Evolutionary conservation across 2,113 vertebrate genomes (phyloP), one percentile per base, ranked within the genome.

Genomic region (Thermophis baileyi): DNA sequence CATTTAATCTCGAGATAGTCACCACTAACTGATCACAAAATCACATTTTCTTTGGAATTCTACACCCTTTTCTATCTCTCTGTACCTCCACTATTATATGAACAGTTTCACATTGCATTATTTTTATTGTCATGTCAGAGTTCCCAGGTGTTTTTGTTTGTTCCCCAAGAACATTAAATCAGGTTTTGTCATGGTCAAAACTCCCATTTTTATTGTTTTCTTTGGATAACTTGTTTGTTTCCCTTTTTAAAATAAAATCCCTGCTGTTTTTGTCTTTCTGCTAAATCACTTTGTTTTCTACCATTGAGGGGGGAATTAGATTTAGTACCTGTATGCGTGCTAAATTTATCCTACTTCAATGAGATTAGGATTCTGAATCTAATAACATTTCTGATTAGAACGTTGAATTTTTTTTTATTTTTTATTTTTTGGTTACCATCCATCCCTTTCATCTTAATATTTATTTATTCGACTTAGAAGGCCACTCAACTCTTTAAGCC

Each of bases 181-280:
- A 93, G 92, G 91, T 90, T 94, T 96, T 96, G 95, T 89, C 95
- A 74, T 49, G 93, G 95, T 96, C 86, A 87, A 91, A 94, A 94
- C 91, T 85, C 55, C 50, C 54, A 88, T 95, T 85, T 85, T 81
- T 51, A 63, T 92, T 94, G 93, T 85, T 92, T 92, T 6, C 74
- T 90, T 92, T 9, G 95, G 92, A 92, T 92, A 49, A 57, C 88
- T 92, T 90, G 24, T 88, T 95, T 96, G 60, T 44, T 94, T 87
- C 44, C 47, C 91, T 74, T 93, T 95, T 95, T 92, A 94, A 94
- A 93, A 95, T 81, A 95, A 92, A 88, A 88, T 50, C 46, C 90
- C 3, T 92, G 88, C 90, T 50, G 49, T 22, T 97, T 94, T 97
- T 95, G 88, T 90, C 8, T 94, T 94, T 46, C 90, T 69, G 89